A percentile compares a stretch with the other conserved stretches of the same genome.
Evolutionary conservation across 2,888 invertebrate genomes (phyloP).

Genomic region (Parasteatoda lunata): DNA sequence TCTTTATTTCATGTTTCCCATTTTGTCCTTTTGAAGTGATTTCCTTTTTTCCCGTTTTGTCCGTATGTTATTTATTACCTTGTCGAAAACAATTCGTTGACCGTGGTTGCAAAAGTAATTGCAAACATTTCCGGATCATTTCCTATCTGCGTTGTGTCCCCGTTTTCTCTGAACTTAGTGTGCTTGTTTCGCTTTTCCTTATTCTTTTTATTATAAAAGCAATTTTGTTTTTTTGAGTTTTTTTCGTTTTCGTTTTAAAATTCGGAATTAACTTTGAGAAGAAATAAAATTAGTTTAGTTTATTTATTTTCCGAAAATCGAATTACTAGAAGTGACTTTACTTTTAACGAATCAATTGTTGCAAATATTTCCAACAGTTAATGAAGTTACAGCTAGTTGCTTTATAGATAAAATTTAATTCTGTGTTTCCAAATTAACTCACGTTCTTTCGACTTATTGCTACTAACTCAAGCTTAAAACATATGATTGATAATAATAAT

Average conservation of each 20-base stretch:
- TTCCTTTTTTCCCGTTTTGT: not conserved
- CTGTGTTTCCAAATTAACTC: too few species aligned
- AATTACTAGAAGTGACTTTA: too few species aligned
- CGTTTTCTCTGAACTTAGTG: not conserved
- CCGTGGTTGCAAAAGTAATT: constrained; percentile 42
- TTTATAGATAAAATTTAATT: too few species aligned
- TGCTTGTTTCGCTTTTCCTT: not conserved
- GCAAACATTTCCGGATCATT: constrained; percentile 48
- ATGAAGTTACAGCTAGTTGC: too few species aligned
- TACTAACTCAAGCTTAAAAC: too few species aligned
- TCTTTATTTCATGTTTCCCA: constrained; percentile 17
- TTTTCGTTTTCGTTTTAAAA: constrained; percentile 10
- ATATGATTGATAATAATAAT: too few species aligned
- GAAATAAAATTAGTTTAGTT: not conserved
- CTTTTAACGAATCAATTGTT: too few species aligned
- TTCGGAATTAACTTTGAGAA: constrained; percentile 1
- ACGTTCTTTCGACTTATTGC: too few species aligned
- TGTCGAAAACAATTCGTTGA: constrained; percentile 51
- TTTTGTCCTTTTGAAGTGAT: not conserved
- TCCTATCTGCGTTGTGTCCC: not conserved
- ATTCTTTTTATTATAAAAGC: too few species aligned
- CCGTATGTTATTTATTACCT: constrained; percentile 40
- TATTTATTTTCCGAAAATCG: not conserved
- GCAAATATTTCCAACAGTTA: too few species aligned
- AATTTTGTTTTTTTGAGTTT: too few species aligned